Percentiles rank a stretch among this genome's conserved stretches.
phyloP scores from a whole-genome alignment of 2,797 vertebrate genomes.

The Phataginus tricuspis region DNA sequence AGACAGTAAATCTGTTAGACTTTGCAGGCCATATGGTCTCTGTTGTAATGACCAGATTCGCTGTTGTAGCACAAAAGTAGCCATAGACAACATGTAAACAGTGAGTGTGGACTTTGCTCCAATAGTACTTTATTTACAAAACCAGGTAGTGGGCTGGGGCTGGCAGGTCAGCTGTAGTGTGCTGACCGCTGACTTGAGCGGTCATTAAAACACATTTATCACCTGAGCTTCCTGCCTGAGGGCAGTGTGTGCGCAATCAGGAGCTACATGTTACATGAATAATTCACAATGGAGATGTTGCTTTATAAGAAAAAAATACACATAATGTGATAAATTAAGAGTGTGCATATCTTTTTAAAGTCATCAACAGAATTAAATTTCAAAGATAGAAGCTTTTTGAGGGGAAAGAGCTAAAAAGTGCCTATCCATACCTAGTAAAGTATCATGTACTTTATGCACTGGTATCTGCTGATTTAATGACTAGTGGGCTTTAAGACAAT shows the following conservation, averaged over 20 bases:
- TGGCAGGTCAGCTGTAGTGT: conserved; percentile 3
- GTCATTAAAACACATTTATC: conserved; percentile 58
- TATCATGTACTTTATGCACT: background rate
- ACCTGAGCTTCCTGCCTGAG: conserved; percentile 48
- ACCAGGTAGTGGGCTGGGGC: background rate
- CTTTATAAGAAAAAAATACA: conserved; percentile 51
- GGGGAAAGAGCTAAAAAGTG: conserved; percentile 27
- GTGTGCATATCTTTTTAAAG: background rate
- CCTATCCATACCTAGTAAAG: background rate
- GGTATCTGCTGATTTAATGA: conserved; percentile 37
- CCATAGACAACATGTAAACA: background rate
- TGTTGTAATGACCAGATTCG: background rate
- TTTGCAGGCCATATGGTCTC: background rate
- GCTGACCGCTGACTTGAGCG: conserved; percentile 45
- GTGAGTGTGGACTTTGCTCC: conserved; percentile 22
- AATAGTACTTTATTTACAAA: conserved; percentile 49
- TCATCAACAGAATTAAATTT: conserved; percentile 29
- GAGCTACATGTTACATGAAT: conserved; percentile 58
- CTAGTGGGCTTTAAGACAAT: background rate
- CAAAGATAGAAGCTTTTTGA: conserved; percentile 40
- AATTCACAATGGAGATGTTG: conserved; percentile 46
- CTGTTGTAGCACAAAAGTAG: background rate
- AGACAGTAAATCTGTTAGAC: background rate
- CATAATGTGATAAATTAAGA: conserved; percentile 48
- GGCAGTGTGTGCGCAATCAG: conserved; percentile 37